Evolutionary conservation across 2,797 vertebrate genomes (phyloP).

Genomic region (Sebastiscus tertius): DNA sequence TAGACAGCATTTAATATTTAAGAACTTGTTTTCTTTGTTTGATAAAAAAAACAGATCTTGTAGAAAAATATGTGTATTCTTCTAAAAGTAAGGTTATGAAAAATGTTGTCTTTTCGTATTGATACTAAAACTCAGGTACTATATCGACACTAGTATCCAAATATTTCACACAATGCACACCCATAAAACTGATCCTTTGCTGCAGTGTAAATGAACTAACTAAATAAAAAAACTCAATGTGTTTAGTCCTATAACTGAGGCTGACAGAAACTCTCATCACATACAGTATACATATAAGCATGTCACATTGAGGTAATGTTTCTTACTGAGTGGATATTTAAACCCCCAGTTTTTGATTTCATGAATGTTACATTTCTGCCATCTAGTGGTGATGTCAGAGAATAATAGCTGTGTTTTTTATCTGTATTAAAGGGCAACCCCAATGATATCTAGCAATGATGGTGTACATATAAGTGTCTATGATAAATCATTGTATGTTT

Average conservation of each 20-base stretch:
- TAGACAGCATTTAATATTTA: neutral
- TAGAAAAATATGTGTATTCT: neutral
- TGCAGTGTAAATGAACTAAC: neutral
- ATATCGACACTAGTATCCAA: neutral
- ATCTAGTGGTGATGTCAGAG: slow-evolving; percentile 46
- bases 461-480: neutral
- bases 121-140: neutral
- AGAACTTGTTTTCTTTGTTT: neutral
- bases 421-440: neutral
- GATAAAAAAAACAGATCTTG: neutral
- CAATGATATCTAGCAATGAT: neutral
- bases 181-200: neutral
- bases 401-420: neutral
- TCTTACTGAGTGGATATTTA: neutral
- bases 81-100: neutral
- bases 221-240: neutral
- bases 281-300: neutral
- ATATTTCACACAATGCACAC: neutral
- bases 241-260: neutral
- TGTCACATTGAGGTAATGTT: neutral
- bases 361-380: slow-evolving; percentile 51
- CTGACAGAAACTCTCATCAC: neutral
- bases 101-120: neutral
- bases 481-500: neutral
- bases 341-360: neutral